A percentile compares a stretch with the other conserved stretches of the same genome.
These are phyloP conservation scores for Agonopterix subpropinquella DNA, from an alignment of 2,888 invertebrate species.

Conservation along the genomic window DNA sequence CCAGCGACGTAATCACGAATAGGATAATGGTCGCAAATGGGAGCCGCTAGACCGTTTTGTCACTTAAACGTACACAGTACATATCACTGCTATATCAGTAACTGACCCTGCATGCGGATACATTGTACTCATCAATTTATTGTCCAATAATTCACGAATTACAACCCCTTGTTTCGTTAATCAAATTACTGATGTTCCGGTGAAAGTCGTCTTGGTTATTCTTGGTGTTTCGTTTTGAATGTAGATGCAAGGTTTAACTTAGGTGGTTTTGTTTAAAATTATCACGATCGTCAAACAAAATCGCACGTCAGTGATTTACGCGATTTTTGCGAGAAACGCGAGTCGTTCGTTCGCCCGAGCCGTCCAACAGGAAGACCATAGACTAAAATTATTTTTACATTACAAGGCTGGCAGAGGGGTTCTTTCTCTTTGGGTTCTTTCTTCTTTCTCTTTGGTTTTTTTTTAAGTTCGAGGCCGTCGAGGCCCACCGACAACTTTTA, in stretches of 20 bases:
- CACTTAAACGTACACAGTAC: constrained; percentile 65
- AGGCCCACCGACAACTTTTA: too few species aligned
- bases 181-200: constrained; percentile 66
- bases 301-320: constrained; percentile 46
- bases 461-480: too few species aligned
- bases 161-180: constrained; percentile 49
- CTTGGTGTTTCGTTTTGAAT: constrained; percentile 12
- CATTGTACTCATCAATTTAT: constrained; percentile 46
- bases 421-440: too few species aligned
- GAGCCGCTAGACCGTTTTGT: constrained; percentile 64
- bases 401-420: not conserved
- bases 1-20: constrained; percentile 66
- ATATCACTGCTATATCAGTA: constrained; percentile 52
- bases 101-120: constrained; percentile 55
- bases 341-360: constrained; percentile 25
- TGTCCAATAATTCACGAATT: constrained; percentile 36
- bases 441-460: too few species aligned
- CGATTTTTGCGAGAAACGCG: constrained; percentile 45
- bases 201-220: constrained; percentile 46
- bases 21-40: constrained; percentile 68
- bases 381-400: constrained; percentile 27
- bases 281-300: constrained; percentile 38
- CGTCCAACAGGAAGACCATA: constrained; percentile 44
- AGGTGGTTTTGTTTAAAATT: constrained; percentile 24
- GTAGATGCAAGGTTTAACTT: too few species aligned